Evolutionary conservation across 2,797 vertebrate genomes (phyloP).

Genomic region (Natrix natrix): DNA sequence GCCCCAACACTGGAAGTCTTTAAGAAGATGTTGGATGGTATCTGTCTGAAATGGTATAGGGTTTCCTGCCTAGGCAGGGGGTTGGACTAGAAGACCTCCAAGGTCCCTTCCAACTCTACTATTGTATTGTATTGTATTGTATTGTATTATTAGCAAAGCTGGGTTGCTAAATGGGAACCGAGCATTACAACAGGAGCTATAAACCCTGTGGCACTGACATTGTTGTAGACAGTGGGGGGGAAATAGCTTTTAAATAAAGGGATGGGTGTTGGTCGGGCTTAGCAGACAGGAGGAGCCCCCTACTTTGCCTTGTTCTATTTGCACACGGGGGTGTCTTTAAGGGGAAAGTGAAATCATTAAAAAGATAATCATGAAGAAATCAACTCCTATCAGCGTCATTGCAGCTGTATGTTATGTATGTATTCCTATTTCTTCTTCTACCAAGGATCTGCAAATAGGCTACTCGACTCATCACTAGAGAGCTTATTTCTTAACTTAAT

Average conservation of each 20-base stretch:
- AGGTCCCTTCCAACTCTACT: too few relatives aligned
- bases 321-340: constrained; percentile 56
- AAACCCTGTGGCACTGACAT: constrained; percentile 6
- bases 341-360: constrained; percentile 64
- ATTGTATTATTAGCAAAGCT: neutral
- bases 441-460: neutral
- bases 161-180: fast-evolving
- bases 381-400: neutral
- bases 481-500: neutral
- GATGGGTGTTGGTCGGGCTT: constrained; percentile 38
- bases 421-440: neutral
- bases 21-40: too few relatives aligned
- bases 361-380: constrained; percentile 48
- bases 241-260: constrained; percentile 36
- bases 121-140: too few relatives aligned
- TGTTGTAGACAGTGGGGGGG: constrained; percentile 15
- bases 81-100: too few relatives aligned
- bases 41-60: too few relatives aligned
- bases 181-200: fast-evolving
- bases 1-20: too few relatives aligned
- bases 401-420: neutral
- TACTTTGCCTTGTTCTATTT: constrained; percentile 69
- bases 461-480: neutral
- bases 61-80: too few relatives aligned
- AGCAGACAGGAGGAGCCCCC: constrained; percentile 62